A percentile compares a stretch with the other conserved stretches of the same genome.
These are phyloP conservation scores for Argynnis bischoffii DNA, from an alignment of 2,888 invertebrate genomes.

Conservation along the genomic window DNA sequence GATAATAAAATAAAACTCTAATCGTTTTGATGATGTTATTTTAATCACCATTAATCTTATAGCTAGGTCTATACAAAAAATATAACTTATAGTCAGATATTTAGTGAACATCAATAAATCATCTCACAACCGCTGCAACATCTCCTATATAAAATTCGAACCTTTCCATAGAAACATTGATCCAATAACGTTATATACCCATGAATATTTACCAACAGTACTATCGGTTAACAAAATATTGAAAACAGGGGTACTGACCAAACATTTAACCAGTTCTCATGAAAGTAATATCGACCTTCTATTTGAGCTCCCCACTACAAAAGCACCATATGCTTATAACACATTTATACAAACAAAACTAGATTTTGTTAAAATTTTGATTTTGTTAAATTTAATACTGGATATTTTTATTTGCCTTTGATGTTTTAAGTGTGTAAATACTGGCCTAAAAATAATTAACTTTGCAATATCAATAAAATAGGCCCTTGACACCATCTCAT, in stretches of 20 bases:
- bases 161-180: conserved; percentile 68
- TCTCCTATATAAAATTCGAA: conserved; percentile 67
- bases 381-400: conserved; percentile 28
- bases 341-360: conserved; percentile 17
- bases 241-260: conserved; percentile 42
- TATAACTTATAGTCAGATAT: conserved; percentile 81
- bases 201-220: conserved; percentile 52
- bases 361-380: conserved; percentile 16
- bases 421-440: conserved; percentile 28
- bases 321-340: conserved; percentile 30
- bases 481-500: conserved; percentile 30
- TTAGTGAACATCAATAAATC: conserved; percentile 81
- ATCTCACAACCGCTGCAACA: conserved; percentile 82
- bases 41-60: conserved; percentile 76
- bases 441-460: conserved; percentile 32
- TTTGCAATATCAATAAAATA: conserved; percentile 30
- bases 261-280: conserved; percentile 17
- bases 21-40: conserved; percentile 67
- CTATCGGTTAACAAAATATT: conserved; percentile 51
- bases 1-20: conserved; percentile 41
- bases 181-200: conserved; percentile 58
- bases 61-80: conserved; percentile 80
- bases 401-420: conserved; percentile 22
- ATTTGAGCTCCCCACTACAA: conserved; percentile 55
- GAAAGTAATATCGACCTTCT: conserved; percentile 22